Conservation (phyloP, 2,113 vertebrate species). For the Fregetta grallaria region DNA sequence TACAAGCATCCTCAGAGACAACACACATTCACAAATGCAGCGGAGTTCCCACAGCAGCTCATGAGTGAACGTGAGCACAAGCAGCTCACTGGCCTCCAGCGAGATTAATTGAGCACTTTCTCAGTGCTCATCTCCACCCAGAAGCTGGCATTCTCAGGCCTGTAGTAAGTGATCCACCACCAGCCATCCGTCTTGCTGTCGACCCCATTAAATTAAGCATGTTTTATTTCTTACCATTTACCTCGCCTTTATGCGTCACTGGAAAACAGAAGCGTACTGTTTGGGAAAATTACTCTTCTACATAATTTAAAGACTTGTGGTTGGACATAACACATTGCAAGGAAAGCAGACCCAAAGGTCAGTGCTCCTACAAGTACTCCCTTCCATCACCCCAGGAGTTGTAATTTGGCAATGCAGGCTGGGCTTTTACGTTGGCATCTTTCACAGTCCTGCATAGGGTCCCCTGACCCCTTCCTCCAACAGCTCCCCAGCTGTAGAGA, state of each 20-base stretch:
- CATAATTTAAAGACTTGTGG: neutral
- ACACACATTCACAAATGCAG: neutral
- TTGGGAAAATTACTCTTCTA: neutral
- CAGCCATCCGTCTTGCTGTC: neutral
- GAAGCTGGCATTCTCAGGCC: neutral
- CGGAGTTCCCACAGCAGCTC: neutral
- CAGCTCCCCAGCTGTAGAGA: neutral
- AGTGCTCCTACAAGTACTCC: neutral
- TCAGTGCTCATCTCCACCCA: neutral
- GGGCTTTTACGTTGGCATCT: neutral
- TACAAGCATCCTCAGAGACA: neutral
- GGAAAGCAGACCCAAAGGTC: neutral
- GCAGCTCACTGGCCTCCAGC: neutral
- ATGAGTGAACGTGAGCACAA: neutral
- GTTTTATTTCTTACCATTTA: neutral
- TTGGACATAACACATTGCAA: neutral
- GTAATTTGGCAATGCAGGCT: neutral
- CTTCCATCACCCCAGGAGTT: neutral
- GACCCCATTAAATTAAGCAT: neutral
- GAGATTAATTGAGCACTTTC: neutral
- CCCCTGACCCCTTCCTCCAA: neutral
- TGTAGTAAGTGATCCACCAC: neutral
- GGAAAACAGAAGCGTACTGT: neutral
- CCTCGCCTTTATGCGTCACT: accelerated
- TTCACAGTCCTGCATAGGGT: neutral